Evolutionary conservation across 2,113 vertebrate genomes (phyloP), one percentile per base, ranked within the genome.

Genomic region (Vimba vimba): DNA sequence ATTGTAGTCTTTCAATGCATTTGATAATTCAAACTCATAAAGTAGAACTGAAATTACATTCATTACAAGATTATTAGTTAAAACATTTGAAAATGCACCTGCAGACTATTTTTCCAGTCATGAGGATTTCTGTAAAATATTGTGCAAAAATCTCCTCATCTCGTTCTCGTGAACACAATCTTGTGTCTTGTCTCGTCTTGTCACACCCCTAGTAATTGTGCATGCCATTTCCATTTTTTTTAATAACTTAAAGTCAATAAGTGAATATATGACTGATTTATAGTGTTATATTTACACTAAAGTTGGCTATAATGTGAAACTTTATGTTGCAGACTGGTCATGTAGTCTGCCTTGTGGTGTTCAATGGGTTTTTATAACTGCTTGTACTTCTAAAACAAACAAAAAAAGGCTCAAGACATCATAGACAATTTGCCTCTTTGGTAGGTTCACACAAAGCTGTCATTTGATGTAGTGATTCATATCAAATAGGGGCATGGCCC

Each of bases 401-500:
- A 21, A 23, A 81, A 10, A 30, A 47, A 64, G 39, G 30, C 50
- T 84, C 62, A 73, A 80, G 66, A 85, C 82, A 87, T 55, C 78
- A 82, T 23, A 73, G n/a, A 55, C 17, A 74, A 13, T 71, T 75
- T 75, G 80, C 43, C 64, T 83, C 64, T 83, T 52, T 75, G 80
- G 81, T 82, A 59, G 66, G 68, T 68, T 86, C 25, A 21, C 82
- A 74, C 23, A 86, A 86, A 88, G 68, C n/a, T 17, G 83, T 66
- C 77, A 60, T 45, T 60, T 69, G 4, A 84, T 82, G 43, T 39
- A 43, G 30, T 45, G 68, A 75, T 82, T 76, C 82, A 82, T 82
- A 74, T 75, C 52, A 55, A 68, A 84, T 12, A 0, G 71, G 57
- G 68, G 59, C 64, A 80, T 79, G 79, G 47, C 81, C 43, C 71